Percentiles rank a stretch among this genome's conserved stretches.
Conservation (phyloP, 2,113 vertebrate species). For the Ranitomeya imitator region DNA sequence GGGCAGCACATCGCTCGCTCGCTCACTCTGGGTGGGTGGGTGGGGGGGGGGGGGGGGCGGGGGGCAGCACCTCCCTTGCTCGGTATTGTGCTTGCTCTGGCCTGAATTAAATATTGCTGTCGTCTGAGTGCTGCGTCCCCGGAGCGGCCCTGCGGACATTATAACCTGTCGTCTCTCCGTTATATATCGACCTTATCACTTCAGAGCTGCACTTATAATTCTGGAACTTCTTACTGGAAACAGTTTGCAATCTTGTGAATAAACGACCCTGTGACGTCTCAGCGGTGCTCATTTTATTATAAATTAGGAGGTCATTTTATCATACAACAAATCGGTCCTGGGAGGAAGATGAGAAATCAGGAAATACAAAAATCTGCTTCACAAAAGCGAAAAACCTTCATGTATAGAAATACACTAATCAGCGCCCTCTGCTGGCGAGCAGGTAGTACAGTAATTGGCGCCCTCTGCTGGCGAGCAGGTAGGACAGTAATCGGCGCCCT, state of each 20-base stretch:
- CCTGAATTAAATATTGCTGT: background rate
- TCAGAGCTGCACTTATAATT: background rate
- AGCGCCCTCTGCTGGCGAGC: background rate
- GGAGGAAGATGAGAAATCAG: background rate
- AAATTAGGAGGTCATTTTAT: background rate
- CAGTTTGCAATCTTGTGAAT: too few species aligned
- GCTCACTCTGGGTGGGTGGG: too few species aligned
- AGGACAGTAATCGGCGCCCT: background rate
- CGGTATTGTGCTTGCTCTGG: background rate
- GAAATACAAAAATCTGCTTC: constrained; percentile 25
- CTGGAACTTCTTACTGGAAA: background rate
- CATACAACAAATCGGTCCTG: background rate
- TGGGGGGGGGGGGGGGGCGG: too few species aligned
- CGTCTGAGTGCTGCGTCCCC: background rate
- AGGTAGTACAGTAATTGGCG: background rate
- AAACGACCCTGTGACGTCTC: too few species aligned
- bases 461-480: background rate
- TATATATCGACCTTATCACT: background rate
- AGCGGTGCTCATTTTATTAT: background rate
- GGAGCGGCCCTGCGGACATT: too few species aligned
- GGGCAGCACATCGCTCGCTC: too few species aligned
- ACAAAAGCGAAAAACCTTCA: background rate
- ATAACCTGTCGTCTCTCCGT: too few species aligned
- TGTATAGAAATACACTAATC: background rate
- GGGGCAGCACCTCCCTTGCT: background rate